A percentile compares a stretch with the other conserved stretches of the same genome.
These are phyloP conservation scores for Pogonocichla stellata DNA, from an alignment of 2,113 vertebrate genomes.

Conservation along the genomic window DNA sequence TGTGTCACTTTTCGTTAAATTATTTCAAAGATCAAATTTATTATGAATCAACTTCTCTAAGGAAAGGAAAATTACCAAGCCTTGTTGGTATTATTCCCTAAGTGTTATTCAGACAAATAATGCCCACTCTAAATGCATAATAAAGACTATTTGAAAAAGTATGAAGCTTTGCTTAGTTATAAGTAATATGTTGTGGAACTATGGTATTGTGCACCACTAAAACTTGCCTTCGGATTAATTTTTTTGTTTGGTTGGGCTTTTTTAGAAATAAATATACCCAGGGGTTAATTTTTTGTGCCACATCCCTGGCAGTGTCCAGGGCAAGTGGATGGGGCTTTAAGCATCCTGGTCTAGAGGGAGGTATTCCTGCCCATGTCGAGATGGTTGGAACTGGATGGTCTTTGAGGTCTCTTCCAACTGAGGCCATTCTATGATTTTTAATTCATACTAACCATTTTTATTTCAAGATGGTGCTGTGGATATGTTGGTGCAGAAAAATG, in stretches of 20 bases:
- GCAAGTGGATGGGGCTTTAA: neutral
- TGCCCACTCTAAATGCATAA: neutral
- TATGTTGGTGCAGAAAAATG: neutral
- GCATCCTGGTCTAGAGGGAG: neutral
- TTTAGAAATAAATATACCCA: neutral
- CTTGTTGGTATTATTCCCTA: neutral
- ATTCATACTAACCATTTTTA: neutral
- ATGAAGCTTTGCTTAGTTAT: neutral
- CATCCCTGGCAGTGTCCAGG: neutral
- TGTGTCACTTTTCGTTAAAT: neutral
- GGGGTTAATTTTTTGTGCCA: neutral
- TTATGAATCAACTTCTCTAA: neutral
- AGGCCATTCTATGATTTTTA: neutral
- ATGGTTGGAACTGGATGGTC: neutral
- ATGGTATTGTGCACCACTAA: neutral
- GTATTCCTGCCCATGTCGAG: neutral
- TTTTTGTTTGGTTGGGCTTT: neutral
- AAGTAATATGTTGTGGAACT: neutral
- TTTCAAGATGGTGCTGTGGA: neutral
- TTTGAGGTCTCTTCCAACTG: neutral
- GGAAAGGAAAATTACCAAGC: neutral
- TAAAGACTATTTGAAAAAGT: neutral
- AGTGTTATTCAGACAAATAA: neutral
- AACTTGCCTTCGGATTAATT: neutral
- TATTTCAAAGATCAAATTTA: neutral